Evolutionary conservation across 2,797 vertebrate species (phyloP).

Genomic region (Aphelocoma californica): DNA sequence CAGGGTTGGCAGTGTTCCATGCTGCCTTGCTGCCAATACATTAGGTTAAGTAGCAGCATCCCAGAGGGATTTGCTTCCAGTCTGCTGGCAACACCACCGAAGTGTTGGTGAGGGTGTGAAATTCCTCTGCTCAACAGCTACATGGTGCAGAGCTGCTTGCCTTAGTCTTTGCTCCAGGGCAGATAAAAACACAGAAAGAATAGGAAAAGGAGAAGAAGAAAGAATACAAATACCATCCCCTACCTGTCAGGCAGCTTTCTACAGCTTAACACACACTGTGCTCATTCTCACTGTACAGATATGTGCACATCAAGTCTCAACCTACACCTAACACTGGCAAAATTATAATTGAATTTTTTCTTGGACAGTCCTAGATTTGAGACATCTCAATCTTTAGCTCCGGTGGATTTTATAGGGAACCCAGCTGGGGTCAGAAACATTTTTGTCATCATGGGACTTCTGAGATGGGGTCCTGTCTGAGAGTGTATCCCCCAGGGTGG

Average conservation of each 20-base stretch:
- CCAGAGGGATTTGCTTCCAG: not conserved
- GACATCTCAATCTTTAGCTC: not conserved
- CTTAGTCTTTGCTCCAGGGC: not conserved
- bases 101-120: not conserved
- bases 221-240: not conserved
- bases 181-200: not conserved
- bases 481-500: not conserved
- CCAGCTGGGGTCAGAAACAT: not conserved
- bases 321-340: not conserved
- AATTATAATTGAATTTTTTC: not conserved
- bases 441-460: not conserved
- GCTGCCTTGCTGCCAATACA: not conserved
- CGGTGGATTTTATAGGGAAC: not conserved
- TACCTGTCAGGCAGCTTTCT: not conserved
- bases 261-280: accelerated
- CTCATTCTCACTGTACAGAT: not conserved
- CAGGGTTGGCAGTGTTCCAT: not conserved
- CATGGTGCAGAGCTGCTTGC: not conserved
- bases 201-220: not conserved
- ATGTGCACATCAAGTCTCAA: not conserved
- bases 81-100: not conserved
- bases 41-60: constrained; percentile 13
- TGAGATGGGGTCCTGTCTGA: not conserved
- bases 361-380: not conserved
- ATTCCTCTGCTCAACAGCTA: not conserved